phyloP scores from a whole-genome alignment of 2,888 invertebrate species.

The Rhimphoctona megacephalus region DNA sequence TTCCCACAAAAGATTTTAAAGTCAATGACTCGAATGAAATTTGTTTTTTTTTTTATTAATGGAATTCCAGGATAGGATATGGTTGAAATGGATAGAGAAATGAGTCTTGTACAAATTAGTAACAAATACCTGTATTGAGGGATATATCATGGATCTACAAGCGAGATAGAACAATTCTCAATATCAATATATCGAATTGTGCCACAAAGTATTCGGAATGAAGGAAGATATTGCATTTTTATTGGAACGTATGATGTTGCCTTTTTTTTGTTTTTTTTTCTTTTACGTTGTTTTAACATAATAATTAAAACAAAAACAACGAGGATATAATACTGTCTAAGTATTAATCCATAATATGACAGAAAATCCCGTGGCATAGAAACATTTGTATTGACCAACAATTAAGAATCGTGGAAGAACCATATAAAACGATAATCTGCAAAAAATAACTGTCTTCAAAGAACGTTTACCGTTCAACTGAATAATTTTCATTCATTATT shows the following conservation, averaged over 20 bases:
- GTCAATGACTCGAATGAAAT: not conserved
- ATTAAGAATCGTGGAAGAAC: conserved; percentile 61
- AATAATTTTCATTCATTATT: conserved; percentile 9
- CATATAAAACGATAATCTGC: conserved; percentile 41
- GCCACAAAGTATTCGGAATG: conserved; percentile 66
- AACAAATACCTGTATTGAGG: conserved; percentile 74
- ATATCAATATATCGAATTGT: conserved; percentile 61
- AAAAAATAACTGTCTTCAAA: conserved; percentile 46
- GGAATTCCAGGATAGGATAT: not conserved
- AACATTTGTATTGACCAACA: conserved; percentile 54
- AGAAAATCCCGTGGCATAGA: conserved; percentile 52
- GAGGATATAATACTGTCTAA: conserved; percentile 63
- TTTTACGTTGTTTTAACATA: conserved; percentile 13
- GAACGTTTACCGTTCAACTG: not conserved
- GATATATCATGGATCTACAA: conserved; percentile 71
- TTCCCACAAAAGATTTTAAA: not conserved
- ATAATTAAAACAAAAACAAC: conserved; percentile 43
- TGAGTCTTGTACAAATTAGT: conserved; percentile 51
- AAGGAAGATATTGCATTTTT: conserved; percentile 68
- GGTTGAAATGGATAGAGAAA: not conserved
- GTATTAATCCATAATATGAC: conserved; percentile 56
- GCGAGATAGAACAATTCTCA: conserved; percentile 70
- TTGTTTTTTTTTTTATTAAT: not conserved
- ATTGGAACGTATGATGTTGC: conserved; percentile 63
- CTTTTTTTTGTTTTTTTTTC: not conserved